phyloP scores from a whole-genome alignment of 2,888 invertebrate species.

The Ophion costatus region DNA sequence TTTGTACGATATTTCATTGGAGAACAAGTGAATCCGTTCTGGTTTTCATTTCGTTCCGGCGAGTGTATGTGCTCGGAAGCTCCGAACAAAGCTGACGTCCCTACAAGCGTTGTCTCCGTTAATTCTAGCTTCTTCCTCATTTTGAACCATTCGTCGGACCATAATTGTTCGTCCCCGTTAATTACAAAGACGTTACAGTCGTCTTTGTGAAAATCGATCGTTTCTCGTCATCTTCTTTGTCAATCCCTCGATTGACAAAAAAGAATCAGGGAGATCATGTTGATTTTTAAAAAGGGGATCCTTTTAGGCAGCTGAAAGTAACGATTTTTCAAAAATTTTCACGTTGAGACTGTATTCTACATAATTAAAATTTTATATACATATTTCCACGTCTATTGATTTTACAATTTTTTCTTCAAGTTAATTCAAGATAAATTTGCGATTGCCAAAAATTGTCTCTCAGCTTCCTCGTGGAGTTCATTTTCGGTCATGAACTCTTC shows the following conservation, averaged over 20 bases:
- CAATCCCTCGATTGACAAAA: not conserved
- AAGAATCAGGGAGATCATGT: not conserved
- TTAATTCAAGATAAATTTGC: too few relatives aligned
- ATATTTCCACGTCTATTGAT: too few relatives aligned
- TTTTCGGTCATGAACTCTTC: too few relatives aligned
- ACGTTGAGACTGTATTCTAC: too few relatives aligned
- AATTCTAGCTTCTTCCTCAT: slow-evolving; percentile 41
- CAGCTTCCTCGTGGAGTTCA: too few relatives aligned
- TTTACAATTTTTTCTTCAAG: too few relatives aligned
- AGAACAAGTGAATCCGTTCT: slow-evolving; percentile 55
- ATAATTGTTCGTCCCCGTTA: slow-evolving; percentile 51
- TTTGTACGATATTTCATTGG: slow-evolving; percentile 62
- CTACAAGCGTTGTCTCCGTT: slow-evolving; percentile 33
- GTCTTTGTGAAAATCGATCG: not conserved
- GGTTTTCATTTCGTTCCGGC: slow-evolving; percentile 2
- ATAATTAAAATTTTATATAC: too few relatives aligned
- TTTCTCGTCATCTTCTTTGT: not conserved
- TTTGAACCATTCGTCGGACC: slow-evolving; percentile 48
- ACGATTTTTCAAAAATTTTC: too few relatives aligned
- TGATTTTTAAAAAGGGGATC: not conserved
- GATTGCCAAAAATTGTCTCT: too few relatives aligned
- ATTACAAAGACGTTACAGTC: slow-evolving; percentile 22
- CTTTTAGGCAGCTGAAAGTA: too few relatives aligned
- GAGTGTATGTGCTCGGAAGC: not conserved
- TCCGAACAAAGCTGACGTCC: slow-evolving; percentile 14